phyloP scores from a whole-genome alignment of 2,888 invertebrate species.

The Ochropleura leucogaster region DNA sequence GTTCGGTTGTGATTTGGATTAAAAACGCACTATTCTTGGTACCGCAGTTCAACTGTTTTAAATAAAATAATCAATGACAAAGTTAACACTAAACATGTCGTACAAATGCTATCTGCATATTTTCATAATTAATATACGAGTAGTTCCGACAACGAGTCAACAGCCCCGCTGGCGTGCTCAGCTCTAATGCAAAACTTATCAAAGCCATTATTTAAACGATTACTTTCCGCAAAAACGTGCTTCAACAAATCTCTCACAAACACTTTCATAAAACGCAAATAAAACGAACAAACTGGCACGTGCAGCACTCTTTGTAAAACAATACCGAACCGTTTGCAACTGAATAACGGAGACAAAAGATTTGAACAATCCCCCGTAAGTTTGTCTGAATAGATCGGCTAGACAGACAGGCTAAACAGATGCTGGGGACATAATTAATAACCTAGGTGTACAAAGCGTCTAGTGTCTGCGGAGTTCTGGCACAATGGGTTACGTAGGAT shows the following conservation, averaged over 20 bases:
- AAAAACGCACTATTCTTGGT: neutral
- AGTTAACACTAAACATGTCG: neutral
- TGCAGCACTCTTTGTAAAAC: conserved; percentile 45
- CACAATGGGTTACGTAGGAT: conserved; percentile 67
- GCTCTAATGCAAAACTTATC: conserved; percentile 43
- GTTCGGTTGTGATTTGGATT: neutral
- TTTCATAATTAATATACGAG: conserved; percentile 20
- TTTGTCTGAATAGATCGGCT: conserved; percentile 57
- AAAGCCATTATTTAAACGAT: conserved; percentile 51
- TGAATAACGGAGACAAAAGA: conserved; percentile 60
- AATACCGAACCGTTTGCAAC: conserved; percentile 51
- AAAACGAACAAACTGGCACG: conserved; percentile 38
- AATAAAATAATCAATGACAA: neutral
- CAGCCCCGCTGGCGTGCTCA: conserved; percentile 23
- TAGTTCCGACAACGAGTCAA: conserved; percentile 24
- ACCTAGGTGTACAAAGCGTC: conserved; percentile 70
- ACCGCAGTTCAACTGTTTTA: neutral
- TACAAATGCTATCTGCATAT: conserved; percentile 25
- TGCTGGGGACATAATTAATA: conserved; percentile 70
- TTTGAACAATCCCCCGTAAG: conserved; percentile 57
- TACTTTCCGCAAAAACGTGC: conserved; percentile 32
- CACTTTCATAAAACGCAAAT: conserved; percentile 49
- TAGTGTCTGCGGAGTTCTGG: conserved; percentile 60
- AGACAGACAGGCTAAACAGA: conserved; percentile 64
- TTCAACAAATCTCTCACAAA: conserved; percentile 39